Evolutionary conservation across 2,797 vertebrate genomes (phyloP).

Genomic region (Anguilla anguilla): DNA sequence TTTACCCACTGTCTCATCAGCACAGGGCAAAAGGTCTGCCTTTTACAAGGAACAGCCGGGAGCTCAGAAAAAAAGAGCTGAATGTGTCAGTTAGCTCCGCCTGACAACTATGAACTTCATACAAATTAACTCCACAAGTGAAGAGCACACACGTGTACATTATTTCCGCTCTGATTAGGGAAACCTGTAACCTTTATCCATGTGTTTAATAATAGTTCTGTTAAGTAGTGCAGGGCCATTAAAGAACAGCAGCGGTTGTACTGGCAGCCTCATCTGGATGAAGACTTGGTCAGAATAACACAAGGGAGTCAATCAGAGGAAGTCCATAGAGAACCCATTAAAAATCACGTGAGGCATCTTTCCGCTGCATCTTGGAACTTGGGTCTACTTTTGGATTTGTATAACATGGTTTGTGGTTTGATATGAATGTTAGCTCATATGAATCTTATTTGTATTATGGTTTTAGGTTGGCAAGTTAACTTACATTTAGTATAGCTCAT

Average conservation of each 20-base stretch:
- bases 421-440: not conserved
- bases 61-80: not conserved
- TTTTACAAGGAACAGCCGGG: not conserved
- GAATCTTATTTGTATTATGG: not conserved
- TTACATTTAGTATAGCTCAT: not conserved
- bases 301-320: no score
- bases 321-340: no score
- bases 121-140: not conserved
- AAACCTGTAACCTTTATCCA: not conserved
- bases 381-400: not conserved
- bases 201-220: not conserved
- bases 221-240: no score
- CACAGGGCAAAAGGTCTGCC: constrained; percentile 1
- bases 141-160: not conserved
- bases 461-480: not conserved
- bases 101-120: not conserved
- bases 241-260: no score
- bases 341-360: no score
- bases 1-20: not conserved
- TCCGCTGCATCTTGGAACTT: not conserved
- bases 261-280: no score
- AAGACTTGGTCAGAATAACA: no score
- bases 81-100: not conserved
- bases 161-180: not conserved
- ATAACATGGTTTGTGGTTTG: not conserved